phyloP scores from a whole-genome alignment of 1,140 invertebrate species.

The Neotoxoptera formosana region DNA sequence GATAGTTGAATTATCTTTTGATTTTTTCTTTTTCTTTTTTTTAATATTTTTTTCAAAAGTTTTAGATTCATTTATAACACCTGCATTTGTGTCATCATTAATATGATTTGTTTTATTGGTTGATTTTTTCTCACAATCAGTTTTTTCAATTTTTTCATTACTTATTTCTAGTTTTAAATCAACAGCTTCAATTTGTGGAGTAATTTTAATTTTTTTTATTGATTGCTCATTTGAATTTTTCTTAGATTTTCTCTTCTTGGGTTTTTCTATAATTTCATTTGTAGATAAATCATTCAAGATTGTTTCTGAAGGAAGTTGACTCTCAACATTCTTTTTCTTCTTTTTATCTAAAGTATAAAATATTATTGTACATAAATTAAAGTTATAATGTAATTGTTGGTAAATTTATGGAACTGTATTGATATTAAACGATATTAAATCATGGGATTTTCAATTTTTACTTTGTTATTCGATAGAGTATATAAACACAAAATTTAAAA shows the following conservation, averaged over 20 bases:
- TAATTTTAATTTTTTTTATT: background rate
- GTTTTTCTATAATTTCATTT: background rate
- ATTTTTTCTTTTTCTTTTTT: background rate
- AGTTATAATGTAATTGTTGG: background rate
- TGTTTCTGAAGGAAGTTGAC: background rate
- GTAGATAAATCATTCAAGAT: background rate
- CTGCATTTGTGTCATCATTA: background rate
- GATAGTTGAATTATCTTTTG: background rate
- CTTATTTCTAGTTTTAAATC: background rate
- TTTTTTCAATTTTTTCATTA: background rate
- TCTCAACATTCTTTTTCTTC: background rate
- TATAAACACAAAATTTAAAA: no score
- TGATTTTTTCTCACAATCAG: background rate
- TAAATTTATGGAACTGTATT: no score
- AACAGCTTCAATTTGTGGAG: background rate
- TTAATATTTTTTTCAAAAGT: conserved; percentile 15
- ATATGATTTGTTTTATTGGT: background rate
- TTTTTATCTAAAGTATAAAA: conserved; percentile 1
- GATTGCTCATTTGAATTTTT: background rate
- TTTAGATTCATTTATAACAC: no score
- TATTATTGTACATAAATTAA: background rate
- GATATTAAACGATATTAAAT: no score
- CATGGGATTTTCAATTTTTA: no score
- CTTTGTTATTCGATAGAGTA: no score
- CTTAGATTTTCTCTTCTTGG: background rate